Conservation (phyloP, 1,140 invertebrate genomes). For the Elysia chlorotica region DNA sequence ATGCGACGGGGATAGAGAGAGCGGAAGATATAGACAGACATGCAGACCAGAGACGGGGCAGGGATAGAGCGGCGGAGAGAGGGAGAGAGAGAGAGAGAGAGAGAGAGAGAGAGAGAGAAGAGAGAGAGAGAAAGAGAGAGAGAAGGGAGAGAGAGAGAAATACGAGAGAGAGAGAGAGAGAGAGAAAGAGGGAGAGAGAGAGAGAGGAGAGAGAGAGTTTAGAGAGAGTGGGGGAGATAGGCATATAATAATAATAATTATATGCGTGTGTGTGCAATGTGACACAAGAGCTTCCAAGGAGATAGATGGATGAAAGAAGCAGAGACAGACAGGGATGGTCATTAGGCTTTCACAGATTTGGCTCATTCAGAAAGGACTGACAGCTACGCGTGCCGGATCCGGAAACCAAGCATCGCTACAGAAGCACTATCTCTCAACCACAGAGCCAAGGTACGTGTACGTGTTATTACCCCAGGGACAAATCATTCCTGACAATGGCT, state of each 20-base stretch:
- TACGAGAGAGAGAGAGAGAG: background rate
- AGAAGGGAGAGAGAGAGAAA: constrained; percentile 1
- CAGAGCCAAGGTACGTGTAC: no score
- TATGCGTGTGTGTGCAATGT: background rate
- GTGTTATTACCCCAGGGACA: no score
- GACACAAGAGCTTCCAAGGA: background rate
- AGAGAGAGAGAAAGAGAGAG: background rate
- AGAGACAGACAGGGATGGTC: background rate
- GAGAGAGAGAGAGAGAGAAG: background rate
- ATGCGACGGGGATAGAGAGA: background rate
- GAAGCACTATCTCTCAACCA: no score
- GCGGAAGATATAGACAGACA: background rate
- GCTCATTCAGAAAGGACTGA: no score
- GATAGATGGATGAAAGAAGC: constrained; percentile 1
- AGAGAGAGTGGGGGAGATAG: constrained; percentile 6
- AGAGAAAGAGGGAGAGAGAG: background rate
- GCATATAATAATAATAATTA: background rate
- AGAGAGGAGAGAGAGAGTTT: background rate
- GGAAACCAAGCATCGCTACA: no score
- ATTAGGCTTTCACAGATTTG: no score
- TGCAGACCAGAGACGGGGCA: background rate
- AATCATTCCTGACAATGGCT: no score
- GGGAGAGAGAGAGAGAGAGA: background rate
- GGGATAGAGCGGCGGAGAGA: background rate
- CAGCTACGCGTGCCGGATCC: no score